A percentile compares a stretch with the other conserved stretches of the same genome.
phyloP scores from a whole-genome alignment of 2,113 vertebrate species.

The Neodontobutis hainanensis region DNA sequence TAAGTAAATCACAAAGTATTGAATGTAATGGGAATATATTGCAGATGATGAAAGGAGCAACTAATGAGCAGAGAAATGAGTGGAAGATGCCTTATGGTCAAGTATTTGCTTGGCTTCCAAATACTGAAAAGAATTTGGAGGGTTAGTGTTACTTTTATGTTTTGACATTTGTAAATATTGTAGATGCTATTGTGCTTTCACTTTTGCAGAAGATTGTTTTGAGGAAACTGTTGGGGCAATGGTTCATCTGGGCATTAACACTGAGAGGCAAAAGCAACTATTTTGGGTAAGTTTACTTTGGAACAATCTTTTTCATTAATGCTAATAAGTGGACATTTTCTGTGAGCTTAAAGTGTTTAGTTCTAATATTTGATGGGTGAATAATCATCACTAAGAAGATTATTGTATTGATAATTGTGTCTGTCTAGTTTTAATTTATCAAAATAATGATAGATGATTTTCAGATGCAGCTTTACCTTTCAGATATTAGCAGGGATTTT shows the following conservation, averaged over 20 bases:
- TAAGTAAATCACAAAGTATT: too few relatives aligned
- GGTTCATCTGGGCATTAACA: slow-evolving; percentile 87
- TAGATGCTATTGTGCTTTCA: not conserved
- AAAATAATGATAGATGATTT: too few relatives aligned
- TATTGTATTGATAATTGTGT: too few relatives aligned
- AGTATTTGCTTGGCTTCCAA: slow-evolving; percentile 89
- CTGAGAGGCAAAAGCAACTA: slow-evolving; percentile 82
- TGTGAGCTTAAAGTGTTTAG: too few relatives aligned
- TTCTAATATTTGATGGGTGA: too few relatives aligned
- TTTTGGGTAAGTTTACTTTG: slow-evolving; percentile 84
- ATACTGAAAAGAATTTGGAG: slow-evolving; percentile 84
- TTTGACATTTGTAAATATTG: not conserved
- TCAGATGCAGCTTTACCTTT: not conserved
- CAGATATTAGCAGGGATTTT: slow-evolving; percentile 89
- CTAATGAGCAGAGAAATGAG: slow-evolving; percentile 82
- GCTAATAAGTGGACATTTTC: too few relatives aligned
- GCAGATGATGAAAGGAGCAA: slow-evolving; percentile 92
- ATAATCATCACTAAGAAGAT: too few relatives aligned
- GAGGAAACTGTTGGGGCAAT: slow-evolving; percentile 89
- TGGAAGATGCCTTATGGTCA: slow-evolving; percentile 84
- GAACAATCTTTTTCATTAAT: too few relatives aligned
- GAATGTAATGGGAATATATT: slow-evolving; percentile 14
- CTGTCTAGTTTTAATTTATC: too few relatives aligned
- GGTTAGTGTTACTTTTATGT: slow-evolving; percentile 69
- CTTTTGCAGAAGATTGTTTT: slow-evolving; percentile 88